Conservation (phyloP, 1,140 invertebrate species). For the Stenopsyche tienmushanensis region DNA sequence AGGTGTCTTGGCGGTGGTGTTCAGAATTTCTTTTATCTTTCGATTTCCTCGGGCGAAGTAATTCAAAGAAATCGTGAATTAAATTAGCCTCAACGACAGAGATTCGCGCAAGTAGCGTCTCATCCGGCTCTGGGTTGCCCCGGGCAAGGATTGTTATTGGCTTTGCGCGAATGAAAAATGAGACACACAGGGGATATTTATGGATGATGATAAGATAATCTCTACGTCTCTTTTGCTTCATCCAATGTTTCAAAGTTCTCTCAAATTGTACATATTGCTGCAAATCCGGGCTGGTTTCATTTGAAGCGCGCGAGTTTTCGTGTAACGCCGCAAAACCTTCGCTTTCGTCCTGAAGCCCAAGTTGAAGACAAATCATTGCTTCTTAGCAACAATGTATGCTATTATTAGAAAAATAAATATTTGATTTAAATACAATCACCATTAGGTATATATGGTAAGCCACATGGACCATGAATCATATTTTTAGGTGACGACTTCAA, state of each 20-base stretch:
- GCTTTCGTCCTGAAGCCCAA: too few species aligned
- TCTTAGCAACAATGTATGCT: too few species aligned
- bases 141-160: conserved; percentile 29
- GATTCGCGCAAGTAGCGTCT: conserved; percentile 27
- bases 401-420: too few species aligned
- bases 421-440: too few species aligned
- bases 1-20: conserved; percentile 18
- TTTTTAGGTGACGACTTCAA: too few species aligned
- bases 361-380: too few species aligned
- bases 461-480: too few species aligned
- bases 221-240: conserved; percentile 15
- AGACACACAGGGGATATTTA: conserved; percentile 37
- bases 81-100: conserved; percentile 37
- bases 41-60: conserved; percentile 32
- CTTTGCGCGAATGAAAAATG: conserved; percentile 37
- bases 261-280: neutral
- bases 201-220: conserved; percentile 40
- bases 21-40: conserved; percentile 39
- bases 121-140: neutral
- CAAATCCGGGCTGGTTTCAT: too few species aligned
- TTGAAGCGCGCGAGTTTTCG: too few species aligned
- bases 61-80: conserved; percentile 40
- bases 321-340: too few species aligned
- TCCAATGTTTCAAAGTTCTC: neutral
- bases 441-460: too few species aligned